These are phyloP conservation scores for Elephantulus edwardii DNA, from an alignment of 2,113 vertebrate genomes.

Conservation along the genomic window DNA sequence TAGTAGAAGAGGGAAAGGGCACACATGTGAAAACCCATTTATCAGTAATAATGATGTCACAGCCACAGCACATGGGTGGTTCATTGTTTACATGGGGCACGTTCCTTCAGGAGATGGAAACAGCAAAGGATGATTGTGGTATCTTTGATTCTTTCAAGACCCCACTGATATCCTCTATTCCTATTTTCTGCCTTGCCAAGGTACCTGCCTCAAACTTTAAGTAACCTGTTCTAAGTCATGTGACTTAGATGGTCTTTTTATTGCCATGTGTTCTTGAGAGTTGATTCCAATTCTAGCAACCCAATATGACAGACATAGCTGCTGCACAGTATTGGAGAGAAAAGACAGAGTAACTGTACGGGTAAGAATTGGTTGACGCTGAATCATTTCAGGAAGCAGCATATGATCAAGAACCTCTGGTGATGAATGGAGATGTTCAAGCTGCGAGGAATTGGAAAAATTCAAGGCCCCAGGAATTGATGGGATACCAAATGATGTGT, in stretches of 20 bases:
- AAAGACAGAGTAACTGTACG: too few species aligned
- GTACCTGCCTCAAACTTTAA: not conserved
- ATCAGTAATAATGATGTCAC: fast-evolving
- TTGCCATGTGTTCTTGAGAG: not conserved
- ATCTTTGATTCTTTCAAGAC: too few species aligned
- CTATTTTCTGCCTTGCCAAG: fast-evolving
- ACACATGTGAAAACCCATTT: not conserved
- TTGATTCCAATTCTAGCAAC: not conserved
- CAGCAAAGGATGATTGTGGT: fast-evolving
- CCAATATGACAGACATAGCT: not conserved
- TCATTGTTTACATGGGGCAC: fast-evolving
- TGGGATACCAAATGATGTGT: too few species aligned
- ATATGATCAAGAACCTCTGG: too few species aligned
- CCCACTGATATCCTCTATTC: not conserved
- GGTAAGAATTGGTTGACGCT: too few species aligned
- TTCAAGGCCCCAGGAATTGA: too few species aligned
- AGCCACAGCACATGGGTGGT: not conserved
- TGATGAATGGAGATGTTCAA: too few species aligned
- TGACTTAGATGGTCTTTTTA: not conserved
- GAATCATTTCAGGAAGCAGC: too few species aligned
- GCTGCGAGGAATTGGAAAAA: too few species aligned
- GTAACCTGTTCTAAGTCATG: not conserved
- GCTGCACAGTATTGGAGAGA: not conserved
- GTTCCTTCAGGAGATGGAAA: fast-evolving
- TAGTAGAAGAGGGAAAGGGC: not conserved